Base-by-base conservation (phyloP, 1,140 invertebrate genomes). In the Euwallacea similis region DNA sequence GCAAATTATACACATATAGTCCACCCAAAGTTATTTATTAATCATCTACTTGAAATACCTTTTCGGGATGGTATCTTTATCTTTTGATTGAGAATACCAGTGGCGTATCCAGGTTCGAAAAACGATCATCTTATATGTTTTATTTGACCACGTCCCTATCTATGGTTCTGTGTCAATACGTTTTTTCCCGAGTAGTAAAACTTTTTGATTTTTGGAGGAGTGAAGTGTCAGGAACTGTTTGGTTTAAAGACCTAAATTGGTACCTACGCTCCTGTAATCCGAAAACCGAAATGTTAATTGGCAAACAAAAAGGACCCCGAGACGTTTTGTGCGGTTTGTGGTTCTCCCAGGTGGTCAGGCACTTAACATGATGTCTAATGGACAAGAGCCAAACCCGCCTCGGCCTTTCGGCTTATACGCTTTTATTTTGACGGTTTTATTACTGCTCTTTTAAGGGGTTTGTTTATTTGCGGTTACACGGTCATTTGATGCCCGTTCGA, bases 301-400 rank as follows among this genome's bases (percentile, higher is more conserved):
- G 67, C 70, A 70, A 75, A 72, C 73, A 75, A 68, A 72, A 75
- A 72, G 68, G 69, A 72, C 61, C 64, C 63, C 44, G 47, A 66
- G 44, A 50, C 56, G 69, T 72, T 70, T 63, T 64, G 63, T 66
- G 54, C 62, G n/a, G 53, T 58, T 72, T 66, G 73, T 62, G 69
- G 59, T 66, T 75, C 73, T 75, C 73, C 71, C 73, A 75, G 73
- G 73, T 75, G 73, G 73, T 73, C 73, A 71, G 59, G 66, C 73
- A 72, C 69, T 74, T 74, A 74, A 74, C 68, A 74, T 71, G 60
- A 66, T 72, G 69, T 74, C 73, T 71, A 74, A 74, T 74, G 73
- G 68, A 69, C 67, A 63, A 50, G 69, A 64, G 62, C 65, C 66
- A 63, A 55, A 42, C 65, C 66, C 53, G 65, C 53, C 47, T 54